Percentiles rank a stretch among this genome's conserved stretches.
Conservation (phyloP, 2,113 vertebrate species). For the Turdus rufiventris region DNA sequence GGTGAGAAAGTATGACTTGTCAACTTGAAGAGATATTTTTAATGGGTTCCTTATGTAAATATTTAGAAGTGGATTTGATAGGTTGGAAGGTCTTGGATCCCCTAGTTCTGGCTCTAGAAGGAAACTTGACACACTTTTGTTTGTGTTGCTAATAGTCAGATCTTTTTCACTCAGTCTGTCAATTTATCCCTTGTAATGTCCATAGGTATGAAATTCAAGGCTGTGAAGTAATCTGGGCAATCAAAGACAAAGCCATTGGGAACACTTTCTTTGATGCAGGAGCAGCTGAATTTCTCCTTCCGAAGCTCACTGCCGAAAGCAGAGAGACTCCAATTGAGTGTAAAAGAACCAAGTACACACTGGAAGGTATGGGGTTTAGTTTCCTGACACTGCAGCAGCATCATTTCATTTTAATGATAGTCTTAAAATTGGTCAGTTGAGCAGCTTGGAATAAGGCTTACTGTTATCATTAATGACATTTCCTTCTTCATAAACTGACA, state of each 20-base stretch:
- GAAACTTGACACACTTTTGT: neutral
- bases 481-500: neutral
- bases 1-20: neutral
- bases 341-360: conserved; percentile 85
- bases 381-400: neutral
- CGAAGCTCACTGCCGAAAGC: conserved; percentile 77
- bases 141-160: neutral
- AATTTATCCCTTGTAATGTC: neutral
- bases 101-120: neutral
- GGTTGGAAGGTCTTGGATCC: neutral
- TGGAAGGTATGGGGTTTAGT: conserved; percentile 68
- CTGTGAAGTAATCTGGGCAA: conserved; percentile 94
- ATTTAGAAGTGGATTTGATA: neutral
- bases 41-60: neutral
- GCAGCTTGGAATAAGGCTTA: neutral
- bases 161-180: neutral
- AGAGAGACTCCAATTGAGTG: conserved; percentile 65
- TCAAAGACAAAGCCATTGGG: conserved; percentile 95
- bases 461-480: neutral
- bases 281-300: conserved; percentile 91
- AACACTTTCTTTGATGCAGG: conserved; percentile 96
- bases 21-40: neutral
- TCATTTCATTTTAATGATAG: neutral
- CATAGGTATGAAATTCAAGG: conserved; percentile 85
- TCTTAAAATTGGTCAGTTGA: neutral